Conservation (phyloP, 2,797 vertebrate species). For the Phataginus tetradactyla region DNA sequence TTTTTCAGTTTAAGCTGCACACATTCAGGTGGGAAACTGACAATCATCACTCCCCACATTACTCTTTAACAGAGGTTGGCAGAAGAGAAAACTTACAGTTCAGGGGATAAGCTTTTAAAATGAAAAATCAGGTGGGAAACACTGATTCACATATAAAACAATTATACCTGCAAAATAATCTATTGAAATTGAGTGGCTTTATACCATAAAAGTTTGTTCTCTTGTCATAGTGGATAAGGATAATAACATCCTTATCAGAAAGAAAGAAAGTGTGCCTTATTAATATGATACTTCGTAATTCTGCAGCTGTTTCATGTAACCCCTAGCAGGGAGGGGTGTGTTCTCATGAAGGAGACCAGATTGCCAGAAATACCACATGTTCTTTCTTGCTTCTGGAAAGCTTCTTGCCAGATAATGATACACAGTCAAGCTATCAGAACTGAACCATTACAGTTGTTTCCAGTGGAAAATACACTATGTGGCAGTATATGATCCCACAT, state of each 20-base stretch:
- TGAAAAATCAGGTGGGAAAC: neutral
- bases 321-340: neutral
- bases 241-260: neutral
- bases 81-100: neutral
- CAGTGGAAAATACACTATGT: constrained; percentile 7
- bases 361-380: neutral
- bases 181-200: neutral
- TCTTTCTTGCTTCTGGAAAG: neutral
- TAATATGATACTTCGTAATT: neutral
- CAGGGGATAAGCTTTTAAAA: neutral
- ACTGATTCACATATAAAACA: neutral
- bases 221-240: neutral
- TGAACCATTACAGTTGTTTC: neutral
- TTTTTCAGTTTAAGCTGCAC: neutral
- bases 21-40: neutral
- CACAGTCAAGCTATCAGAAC: neutral
- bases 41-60: neutral
- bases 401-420: neutral
- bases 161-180: neutral
- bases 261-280: neutral
- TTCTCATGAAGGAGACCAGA: neutral
- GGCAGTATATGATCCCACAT: neutral
- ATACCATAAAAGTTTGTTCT: neutral
- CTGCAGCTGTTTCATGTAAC: neutral
- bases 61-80: neutral